phyloP scores from a whole-genome alignment of 2,797 vertebrate species.

The Vireo griseus region DNA sequence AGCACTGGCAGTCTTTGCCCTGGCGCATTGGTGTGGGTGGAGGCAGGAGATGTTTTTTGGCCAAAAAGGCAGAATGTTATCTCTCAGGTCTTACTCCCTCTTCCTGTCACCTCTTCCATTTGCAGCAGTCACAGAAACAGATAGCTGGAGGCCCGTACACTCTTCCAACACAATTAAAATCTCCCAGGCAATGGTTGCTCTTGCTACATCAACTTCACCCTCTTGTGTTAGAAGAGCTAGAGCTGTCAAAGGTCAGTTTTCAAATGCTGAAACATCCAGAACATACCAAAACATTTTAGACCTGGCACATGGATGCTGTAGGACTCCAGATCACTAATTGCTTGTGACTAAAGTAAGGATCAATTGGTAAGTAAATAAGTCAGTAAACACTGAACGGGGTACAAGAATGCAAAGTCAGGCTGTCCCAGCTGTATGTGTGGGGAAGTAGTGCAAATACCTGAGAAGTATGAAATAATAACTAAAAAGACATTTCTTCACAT shows the following conservation, averaged over 20 bases:
- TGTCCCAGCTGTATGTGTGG: neutral
- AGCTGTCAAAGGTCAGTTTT: neutral
- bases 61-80: neutral
- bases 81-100: neutral
- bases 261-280: neutral
- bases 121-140: neutral
- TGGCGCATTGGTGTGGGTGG: rapidly evolving
- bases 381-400: neutral
- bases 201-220: neutral
- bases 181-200: neutral
- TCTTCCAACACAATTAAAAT: neutral
- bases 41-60: neutral
- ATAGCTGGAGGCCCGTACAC: neutral
- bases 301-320: neutral
- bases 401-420: neutral
- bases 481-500: neutral
- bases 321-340: neutral
- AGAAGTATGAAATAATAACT: neutral
- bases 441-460: neutral
- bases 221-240: neutral
- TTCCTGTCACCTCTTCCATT: neutral
- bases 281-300: neutral
- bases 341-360: neutral
- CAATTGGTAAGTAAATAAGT: neutral
- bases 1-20: neutral